Evolutionary conservation across 2,113 vertebrate species (phyloP).

Genomic region (Malurus cyaneus): DNA sequence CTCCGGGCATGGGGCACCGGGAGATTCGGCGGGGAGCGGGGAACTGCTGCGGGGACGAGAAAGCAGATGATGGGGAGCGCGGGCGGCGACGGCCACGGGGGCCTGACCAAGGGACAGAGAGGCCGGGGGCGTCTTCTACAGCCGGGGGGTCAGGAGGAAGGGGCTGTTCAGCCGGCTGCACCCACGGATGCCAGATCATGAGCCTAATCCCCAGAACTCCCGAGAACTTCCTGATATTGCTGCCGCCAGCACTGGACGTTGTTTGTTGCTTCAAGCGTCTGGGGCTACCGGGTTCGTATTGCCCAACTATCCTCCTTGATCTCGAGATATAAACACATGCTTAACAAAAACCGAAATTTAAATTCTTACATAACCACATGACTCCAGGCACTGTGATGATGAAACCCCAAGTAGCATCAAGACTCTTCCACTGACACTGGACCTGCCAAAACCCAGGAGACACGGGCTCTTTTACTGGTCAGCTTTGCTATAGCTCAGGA

Average conservation of each 20-base stretch:
- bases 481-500: neutral
- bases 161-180: neutral
- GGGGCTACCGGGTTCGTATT: neutral
- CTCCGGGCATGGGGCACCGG: neutral
- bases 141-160: neutral
- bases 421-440: neutral
- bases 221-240: neutral
- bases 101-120: neutral
- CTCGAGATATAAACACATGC: neutral
- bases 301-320: neutral
- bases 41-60: neutral
- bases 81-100: neutral
- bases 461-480: accelerated
- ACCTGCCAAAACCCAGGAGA: neutral
- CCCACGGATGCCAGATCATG: neutral
- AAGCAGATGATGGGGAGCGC: neutral
- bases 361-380: neutral
- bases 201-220: neutral
- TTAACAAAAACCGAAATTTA: neutral
- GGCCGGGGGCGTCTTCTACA: too few species aligned
- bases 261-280: neutral
- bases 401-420: neutral
- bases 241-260: neutral
- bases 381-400: neutral
- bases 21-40: neutral